Evolutionary conservation across 2,113 vertebrate genomes (phyloP), one percentile per base, ranked within the genome.

Genomic region (Pagrus major): DNA sequence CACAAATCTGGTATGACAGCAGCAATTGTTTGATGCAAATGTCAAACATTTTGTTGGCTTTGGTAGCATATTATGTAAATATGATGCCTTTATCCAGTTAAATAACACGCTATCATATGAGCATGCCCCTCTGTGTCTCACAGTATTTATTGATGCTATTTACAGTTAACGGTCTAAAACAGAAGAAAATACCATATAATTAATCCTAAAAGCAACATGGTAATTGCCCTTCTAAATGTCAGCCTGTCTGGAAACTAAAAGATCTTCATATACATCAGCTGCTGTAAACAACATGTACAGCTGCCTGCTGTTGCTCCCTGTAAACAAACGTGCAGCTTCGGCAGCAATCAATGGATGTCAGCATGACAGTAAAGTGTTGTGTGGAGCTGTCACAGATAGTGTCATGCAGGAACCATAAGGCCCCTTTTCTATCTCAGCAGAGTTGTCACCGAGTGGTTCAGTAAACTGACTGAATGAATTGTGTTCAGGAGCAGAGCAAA

Each of bases 311-410:
- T 15, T 25, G 59, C 55, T 23, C 33, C 63, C n/a, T 42, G 75
- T 56, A 69, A 60, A 72, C 71, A 59, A 51, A 72, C 52, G 56
- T 47, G 68, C 3, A 29, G 49, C 51, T 44, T 66, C 70, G 27
- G 12, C 65, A 21, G 46, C 66, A 72, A 56, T 84, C 33, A 33
- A 37, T 60, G 23, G 41, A 49, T 33, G 71, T 84, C 47, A 31
- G 6, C 49, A 6, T 73, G 76, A 69, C 66, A 73, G 58, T 60
- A 68, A 11, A 39, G 54, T 49, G 51, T 31, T 61, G 80, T 81
- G 64, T 64, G 81, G 64, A 23, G 71, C 76, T 88, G 85, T 84
- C 78, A 82, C 80, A 60, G 61, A 89, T 69, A 25, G 63, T 69
- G 77, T 69, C 74, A 54, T 41, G 49, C 65, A 46, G 72, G 65